Evolutionary conservation across 1,140 invertebrate genomes (phyloP).

Genomic region (Drosophila melanica): DNA sequence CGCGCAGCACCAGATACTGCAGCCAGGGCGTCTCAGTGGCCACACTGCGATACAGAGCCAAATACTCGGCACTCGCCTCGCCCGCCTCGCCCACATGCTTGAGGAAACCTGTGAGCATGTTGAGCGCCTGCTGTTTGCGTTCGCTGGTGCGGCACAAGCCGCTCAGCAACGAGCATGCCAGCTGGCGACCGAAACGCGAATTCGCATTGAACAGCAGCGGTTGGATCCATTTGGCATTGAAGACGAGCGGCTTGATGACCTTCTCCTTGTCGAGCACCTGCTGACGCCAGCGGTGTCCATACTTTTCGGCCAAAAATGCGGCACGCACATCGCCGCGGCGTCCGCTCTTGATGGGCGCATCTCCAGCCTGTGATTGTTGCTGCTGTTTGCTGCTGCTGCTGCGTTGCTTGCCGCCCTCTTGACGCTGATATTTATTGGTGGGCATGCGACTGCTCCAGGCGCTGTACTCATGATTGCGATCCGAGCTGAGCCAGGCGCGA

Average conservation of each 20-base stretch:
- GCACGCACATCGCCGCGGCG: conserved; percentile 83
- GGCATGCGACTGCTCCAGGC: conserved; percentile 86
- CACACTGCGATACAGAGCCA: conserved; percentile 93
- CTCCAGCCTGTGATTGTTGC: not conserved
- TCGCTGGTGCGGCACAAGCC: conserved; percentile 87
- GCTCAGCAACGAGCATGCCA: conserved; percentile 95
- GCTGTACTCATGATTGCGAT: conserved; percentile 89
- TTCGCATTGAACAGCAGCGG: conserved; percentile 95
- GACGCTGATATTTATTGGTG: conserved; percentile 25
- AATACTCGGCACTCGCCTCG: conserved; percentile 96
- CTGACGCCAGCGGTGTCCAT: conserved; percentile 87
- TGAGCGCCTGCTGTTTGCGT: conserved; percentile 87
- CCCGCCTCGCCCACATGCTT: conserved; percentile 93
- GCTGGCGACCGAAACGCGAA: conserved; percentile 93
- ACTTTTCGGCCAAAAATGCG: conserved; percentile 91
- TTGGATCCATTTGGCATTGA: conserved; percentile 91
- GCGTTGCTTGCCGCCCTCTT: conserved; percentile 15
- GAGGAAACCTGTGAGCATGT: conserved; percentile 94
- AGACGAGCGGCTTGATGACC: conserved; percentile 60
- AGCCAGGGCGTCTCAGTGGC: conserved; percentile 95
- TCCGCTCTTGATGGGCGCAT: conserved; percentile 26
- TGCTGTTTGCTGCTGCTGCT: conserved; percentile 17
- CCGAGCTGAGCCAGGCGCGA: conserved; percentile 90
- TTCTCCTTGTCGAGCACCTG: conserved; percentile 67
- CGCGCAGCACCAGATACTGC: conserved; percentile 94